Percentiles rank a stretch among this genome's conserved stretches.
These are phyloP conservation scores for Caenorhabditis sp. DNA, from an alignment of 2,888 invertebrate genomes.

Conservation along the genomic window DNA sequence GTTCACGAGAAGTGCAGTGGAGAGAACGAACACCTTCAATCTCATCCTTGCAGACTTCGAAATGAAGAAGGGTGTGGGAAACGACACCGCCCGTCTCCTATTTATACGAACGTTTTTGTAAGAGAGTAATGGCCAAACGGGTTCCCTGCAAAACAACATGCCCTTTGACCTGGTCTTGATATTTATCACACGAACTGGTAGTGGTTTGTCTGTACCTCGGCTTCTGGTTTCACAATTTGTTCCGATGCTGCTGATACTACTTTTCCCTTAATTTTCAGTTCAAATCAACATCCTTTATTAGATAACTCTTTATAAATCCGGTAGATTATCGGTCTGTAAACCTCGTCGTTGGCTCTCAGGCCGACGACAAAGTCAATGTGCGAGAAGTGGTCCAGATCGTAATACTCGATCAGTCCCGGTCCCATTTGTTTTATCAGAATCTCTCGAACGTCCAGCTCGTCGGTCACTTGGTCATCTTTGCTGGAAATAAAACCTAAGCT, in stretches of 20 bases:
- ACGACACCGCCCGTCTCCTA: not conserved
- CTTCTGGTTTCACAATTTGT: conserved; percentile 1
- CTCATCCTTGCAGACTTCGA: conserved; percentile 6
- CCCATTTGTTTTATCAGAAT: conserved; percentile 45
- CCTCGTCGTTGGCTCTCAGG: conserved; percentile 53
- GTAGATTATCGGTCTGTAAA: conserved; percentile 53
- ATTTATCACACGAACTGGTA: conserved; percentile 33
- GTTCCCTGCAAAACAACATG: conserved; percentile 17
- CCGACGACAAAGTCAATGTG: conserved; percentile 57
- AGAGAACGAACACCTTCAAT: conserved; percentile 41
- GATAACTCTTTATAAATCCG: conserved; percentile 50
- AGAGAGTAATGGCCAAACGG: no score
- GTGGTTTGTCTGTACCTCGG: not conserved
- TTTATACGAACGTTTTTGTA: conserved; percentile 43
- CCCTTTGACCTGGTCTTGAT: conserved; percentile 32
- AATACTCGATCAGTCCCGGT: conserved; percentile 38
- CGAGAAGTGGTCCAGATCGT: conserved; percentile 52
- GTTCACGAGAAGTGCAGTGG: conserved; percentile 38
- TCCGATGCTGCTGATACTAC: conserved; percentile 11
- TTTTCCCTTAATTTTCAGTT: no score
- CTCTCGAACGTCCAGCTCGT: conserved; percentile 35
- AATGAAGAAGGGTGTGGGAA: conserved; percentile 20
- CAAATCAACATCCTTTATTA: conserved; percentile 23
- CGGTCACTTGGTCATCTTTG: conserved; percentile 41
- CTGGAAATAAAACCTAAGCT: no score